A percentile compares a stretch with the other conserved stretches of the same genome.
Conservation (phyloP, 2,113 vertebrate genomes). For the Madoqua kirkii region DNA sequence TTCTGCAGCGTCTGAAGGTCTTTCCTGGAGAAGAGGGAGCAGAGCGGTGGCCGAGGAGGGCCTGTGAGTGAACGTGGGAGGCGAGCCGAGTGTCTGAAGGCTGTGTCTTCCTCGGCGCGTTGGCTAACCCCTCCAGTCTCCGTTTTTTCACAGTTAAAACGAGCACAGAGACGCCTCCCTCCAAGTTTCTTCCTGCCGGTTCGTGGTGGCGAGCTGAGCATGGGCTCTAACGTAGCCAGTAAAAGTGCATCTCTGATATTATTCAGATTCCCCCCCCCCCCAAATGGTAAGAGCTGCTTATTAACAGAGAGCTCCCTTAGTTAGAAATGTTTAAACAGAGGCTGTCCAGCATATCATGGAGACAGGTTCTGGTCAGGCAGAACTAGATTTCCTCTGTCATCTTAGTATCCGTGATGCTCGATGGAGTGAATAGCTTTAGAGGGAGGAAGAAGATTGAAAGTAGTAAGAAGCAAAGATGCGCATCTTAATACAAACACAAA, state of each 20-base stretch:
- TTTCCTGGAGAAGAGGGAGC: not conserved
- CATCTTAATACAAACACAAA: not conserved
- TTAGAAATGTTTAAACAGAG: not conserved
- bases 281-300: not conserved
- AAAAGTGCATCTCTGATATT: not conserved
- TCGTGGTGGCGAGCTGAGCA: not conserved
- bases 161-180: not conserved
- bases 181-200: not conserved
- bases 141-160: not conserved
- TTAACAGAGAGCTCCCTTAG: not conserved
- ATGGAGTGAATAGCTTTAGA: not conserved
- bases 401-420: not conserved
- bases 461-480: not conserved
- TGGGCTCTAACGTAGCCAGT: not conserved
- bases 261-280: accelerated
- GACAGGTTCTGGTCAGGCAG: not conserved
- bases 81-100: not conserved
- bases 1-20: not conserved
- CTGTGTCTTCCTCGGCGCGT: not conserved
- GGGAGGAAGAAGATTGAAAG: not conserved
- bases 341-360: not conserved
- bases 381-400: not conserved
- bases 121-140: not conserved
- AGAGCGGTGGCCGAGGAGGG: not conserved
- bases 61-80: not conserved